Evolutionary conservation across 2,113 vertebrate genomes (phyloP).

Genomic region (Candoia aspera): DNA sequence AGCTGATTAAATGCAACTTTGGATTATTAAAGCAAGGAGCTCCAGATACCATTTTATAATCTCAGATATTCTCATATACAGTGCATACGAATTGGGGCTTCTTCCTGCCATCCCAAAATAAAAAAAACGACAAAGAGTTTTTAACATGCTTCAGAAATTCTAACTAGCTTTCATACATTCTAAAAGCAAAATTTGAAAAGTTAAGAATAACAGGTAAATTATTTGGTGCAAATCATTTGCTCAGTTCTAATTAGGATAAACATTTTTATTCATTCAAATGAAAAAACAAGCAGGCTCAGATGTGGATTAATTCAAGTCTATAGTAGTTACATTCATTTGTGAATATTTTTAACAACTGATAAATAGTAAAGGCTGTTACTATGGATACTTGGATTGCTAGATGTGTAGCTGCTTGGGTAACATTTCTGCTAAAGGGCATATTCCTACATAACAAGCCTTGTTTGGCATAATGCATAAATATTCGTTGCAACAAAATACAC

Average conservation of each 20-base stretch:
- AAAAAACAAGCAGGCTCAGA: slow-evolving; percentile 10
- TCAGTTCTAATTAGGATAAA: slow-evolving; percentile 32
- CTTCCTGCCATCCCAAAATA: background rate
- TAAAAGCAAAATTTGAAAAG: slow-evolving; percentile 32
- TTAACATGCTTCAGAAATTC: slow-evolving; percentile 22
- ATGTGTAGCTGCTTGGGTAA: slow-evolving; percentile 23
- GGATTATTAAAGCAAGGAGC: background rate
- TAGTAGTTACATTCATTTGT: slow-evolving; percentile 34
- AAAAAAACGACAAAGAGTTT: slow-evolving; percentile 5
- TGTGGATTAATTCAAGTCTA: slow-evolving; percentile 36
- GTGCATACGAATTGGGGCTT: background rate
- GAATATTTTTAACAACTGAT: slow-evolving; percentile 54
- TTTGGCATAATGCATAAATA: slow-evolving; percentile 36
- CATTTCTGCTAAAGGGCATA: slow-evolving; percentile 30
- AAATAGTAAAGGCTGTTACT: slow-evolving; percentile 47
- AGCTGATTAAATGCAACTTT: background rate
- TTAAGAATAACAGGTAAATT: slow-evolving; percentile 26
- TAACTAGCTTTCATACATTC: slow-evolving; percentile 10
- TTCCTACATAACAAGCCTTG: slow-evolving; percentile 39
- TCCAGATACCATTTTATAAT: background rate
- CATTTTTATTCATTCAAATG: slow-evolving; percentile 43
- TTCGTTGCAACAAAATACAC: background rate
- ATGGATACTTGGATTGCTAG: slow-evolving; percentile 51
- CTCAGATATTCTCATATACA: background rate
- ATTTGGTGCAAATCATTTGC: slow-evolving; percentile 46